Evolutionary conservation across 2,888 invertebrate species (phyloP), one percentile per base, ranked within the genome.

Genomic region (Volucella bombylans): DNA sequence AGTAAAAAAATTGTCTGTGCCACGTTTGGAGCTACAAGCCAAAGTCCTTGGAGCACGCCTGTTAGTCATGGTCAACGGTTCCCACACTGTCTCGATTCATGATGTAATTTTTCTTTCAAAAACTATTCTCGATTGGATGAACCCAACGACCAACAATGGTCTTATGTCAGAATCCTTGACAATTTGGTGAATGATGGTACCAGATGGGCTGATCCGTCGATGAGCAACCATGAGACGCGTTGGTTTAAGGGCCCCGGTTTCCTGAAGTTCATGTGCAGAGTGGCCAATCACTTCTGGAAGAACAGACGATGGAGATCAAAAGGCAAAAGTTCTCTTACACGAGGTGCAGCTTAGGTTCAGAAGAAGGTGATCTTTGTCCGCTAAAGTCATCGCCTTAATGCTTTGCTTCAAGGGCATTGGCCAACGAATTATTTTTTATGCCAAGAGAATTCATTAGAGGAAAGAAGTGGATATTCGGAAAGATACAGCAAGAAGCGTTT

Each of bases 171-270:
- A 1, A 38, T 50, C n/a, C 41, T 18, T 4, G 39, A 74, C 2
- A 74, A 74, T 9, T 65, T 65, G 9, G 67, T 65, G 23, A 65
- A 74, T 59, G 57, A 73, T 50, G 64, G 39, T 6, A 74, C 65
- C 1, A 65, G 12, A 15, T 39, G 55, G n/a, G n/a, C n/a, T 1
- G 47, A 38, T 2, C 3, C 12, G 6, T 15, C 14, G 14, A n/a
- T 39, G 38, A 41, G n/a, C 8, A 11, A 15, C 1, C 52, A 62
- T 15, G 4, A 9, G 8, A 8, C 55, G 38, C 31, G 38, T n/a
- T 62, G 72, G 72, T 62, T 72, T 31, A 72, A n/a, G 12, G 38
- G 54, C 8, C 43, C 59, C 9, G 12, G 9, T 1, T 74, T 65
- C 14, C 49, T 71, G 8, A 12, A 45, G 39, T 8, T 4, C 23